phyloP scores from a whole-genome alignment of 2,113 vertebrate species.

The Otolemur garnettii region DNA sequence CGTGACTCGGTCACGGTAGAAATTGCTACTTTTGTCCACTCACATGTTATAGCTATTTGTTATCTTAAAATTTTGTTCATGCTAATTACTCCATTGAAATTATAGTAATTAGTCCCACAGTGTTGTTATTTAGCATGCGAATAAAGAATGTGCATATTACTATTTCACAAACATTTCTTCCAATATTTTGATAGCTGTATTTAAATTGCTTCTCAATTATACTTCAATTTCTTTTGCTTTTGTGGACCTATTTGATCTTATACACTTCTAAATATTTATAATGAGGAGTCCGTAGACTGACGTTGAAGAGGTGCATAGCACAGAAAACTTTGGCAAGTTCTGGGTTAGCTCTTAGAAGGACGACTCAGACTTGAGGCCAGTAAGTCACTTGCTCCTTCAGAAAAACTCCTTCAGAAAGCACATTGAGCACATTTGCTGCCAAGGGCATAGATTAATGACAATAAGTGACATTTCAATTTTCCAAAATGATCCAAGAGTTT shows the following conservation, averaged over 20 bases:
- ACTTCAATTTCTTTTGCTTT: background rate
- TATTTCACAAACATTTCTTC: background rate
- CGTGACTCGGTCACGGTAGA: background rate
- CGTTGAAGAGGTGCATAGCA: background rate
- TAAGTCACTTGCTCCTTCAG: background rate
- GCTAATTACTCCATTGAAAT: background rate
- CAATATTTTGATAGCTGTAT: background rate
- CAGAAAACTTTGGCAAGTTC: background rate
- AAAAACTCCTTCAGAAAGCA: background rate
- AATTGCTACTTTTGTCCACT: background rate
- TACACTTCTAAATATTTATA: slow-evolving; percentile 12
- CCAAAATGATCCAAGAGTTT: background rate
- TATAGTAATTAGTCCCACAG: background rate
- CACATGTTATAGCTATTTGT: background rate
- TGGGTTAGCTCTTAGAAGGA: background rate
- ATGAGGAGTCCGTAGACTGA: background rate
- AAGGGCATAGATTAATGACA: background rate
- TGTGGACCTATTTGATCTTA: slow-evolving; percentile 18
- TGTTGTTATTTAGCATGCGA: background rate
- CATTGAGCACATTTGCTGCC: slow-evolving; percentile 13
- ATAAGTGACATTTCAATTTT: background rate
- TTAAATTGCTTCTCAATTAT: background rate
- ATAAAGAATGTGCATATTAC: background rate
- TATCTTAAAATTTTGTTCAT: background rate
- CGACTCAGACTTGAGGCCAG: background rate